Evolutionary conservation across 1,140 invertebrate genomes (phyloP), one percentile per base, ranked within the genome.

Genomic region (Maniola jurtina): DNA sequence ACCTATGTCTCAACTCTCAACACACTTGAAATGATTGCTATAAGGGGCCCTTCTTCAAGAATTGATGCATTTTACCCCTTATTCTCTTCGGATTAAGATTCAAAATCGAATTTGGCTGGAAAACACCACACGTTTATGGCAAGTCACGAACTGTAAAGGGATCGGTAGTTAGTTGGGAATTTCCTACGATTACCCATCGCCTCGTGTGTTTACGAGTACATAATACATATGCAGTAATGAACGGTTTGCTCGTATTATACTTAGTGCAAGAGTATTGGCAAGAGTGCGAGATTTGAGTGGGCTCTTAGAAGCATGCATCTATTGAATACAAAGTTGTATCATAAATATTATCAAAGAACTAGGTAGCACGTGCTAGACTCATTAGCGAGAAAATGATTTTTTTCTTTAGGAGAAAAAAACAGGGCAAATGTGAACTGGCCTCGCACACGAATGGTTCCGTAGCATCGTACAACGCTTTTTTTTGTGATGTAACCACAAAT

Each of bases 101-200:
- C 25, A n/a, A 47, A 55, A 34, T 66, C 58, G 47, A 36, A 16
- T 52, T 52, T 16, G 16, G 7, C 14, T 25, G 16, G 15, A 66
- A 60, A 66, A 56, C 16, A 42, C 11, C 15, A n/a, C 33, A 60
- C 50, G 50, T 47, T 56, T 57, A 61, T 54, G 58, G 57, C 57
- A 16, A 66, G 64, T 66, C 64, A 66, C 64, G 64, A 66, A 55
- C 35, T 50, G 50, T 55, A 35, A 55, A n/a, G 58, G 48, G 36
- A 40, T 61, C 40, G 64, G 64, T 40, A 66, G 58, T 66, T 66
- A 55, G 64, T 42, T 40, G 58, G 58, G 64, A 36, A 56, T 66
- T 66, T 66, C 50, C 64, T 66, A 61, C 50, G 50, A 66, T 61
- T 66, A 66, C 48, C 34, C 54, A 13, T 55, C 54, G 50, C 9